phyloP scores from a whole-genome alignment of 2,888 invertebrate species.

The Ormyrus nitidulus region DNA sequence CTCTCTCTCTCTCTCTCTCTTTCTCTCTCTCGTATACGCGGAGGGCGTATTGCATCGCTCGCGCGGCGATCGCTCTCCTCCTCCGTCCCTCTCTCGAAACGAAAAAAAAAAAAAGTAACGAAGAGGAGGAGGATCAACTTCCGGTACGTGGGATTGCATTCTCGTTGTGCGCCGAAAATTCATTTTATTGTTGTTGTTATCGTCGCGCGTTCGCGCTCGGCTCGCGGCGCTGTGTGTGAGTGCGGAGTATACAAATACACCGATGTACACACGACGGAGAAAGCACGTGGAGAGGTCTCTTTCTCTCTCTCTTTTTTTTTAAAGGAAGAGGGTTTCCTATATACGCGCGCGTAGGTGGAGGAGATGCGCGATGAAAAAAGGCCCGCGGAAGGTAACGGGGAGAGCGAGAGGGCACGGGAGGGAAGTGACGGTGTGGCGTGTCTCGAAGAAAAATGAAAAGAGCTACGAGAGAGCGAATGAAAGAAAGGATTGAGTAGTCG shows the following conservation, averaged over 20 bases:
- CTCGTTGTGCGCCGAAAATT: constrained; percentile 25
- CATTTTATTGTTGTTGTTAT: constrained; percentile 38
- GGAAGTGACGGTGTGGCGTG: no score
- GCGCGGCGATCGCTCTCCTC: constrained; percentile 32
- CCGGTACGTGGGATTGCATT: constrained; percentile 58
- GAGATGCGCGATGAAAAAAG: background rate
- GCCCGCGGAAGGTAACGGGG: no score
- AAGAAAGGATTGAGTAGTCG: constrained; percentile 74
- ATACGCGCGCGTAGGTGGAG: background rate
- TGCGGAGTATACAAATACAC: no score
- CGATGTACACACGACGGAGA: background rate
- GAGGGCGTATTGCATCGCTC: constrained; percentile 51
- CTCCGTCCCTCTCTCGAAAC: constrained; percentile 1
- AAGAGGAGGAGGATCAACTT: constrained; percentile 58
- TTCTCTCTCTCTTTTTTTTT: background rate
- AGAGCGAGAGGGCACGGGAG: no score
- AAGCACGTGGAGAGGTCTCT: background rate
- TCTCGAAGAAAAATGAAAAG: constrained; percentile 68
- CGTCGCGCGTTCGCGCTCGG: constrained; percentile 25
- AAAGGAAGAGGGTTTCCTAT: background rate
- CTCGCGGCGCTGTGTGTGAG: constrained; percentile 16
- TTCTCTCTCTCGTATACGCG: constrained; percentile 14
- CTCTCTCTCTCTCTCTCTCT: background rate
- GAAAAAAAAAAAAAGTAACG: background rate
- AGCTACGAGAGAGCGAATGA: constrained; percentile 64